Evolutionary conservation across 2,797 vertebrate species (phyloP).

Genomic region (Myotis pilosus): DNA sequence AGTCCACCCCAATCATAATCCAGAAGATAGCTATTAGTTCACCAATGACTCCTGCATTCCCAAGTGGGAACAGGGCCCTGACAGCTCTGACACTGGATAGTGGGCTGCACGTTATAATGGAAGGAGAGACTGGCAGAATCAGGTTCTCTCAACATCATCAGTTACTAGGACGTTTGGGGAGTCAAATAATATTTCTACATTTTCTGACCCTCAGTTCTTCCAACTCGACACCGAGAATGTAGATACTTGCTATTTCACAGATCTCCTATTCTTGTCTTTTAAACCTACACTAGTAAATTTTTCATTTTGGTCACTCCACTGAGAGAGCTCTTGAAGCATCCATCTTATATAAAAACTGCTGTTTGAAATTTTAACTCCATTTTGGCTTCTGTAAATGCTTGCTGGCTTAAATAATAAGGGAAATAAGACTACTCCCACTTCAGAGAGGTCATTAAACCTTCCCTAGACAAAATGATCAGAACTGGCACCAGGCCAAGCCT

Average conservation of each 20-base stretch:
- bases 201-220: not conserved
- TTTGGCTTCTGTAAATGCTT: too few relatives aligned
- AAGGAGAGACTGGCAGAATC: not conserved
- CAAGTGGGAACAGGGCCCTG: not conserved
- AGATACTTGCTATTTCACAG: not conserved
- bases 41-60: constrained; percentile 61
- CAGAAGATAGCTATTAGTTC: constrained; percentile 53
- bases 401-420: too few relatives aligned
- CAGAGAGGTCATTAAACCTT: too few relatives aligned
- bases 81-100: not conserved
- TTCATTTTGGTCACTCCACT: not conserved
- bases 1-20: constrained; percentile 46
- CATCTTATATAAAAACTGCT: too few relatives aligned
- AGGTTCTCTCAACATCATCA: not conserved
- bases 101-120: not conserved
- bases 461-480: too few relatives aligned
- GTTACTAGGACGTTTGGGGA: not conserved
- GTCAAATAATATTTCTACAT: not conserved
- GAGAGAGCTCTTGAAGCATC: not conserved
- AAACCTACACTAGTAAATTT: not conserved
- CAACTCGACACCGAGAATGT: not conserved
- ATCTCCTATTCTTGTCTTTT: not conserved
- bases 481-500: too few relatives aligned
- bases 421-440: too few relatives aligned
- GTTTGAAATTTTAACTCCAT: too few relatives aligned